Evolutionary conservation across 2,888 invertebrate genomes (phyloP).

Genomic region (Oconnorella tubifera): DNA sequence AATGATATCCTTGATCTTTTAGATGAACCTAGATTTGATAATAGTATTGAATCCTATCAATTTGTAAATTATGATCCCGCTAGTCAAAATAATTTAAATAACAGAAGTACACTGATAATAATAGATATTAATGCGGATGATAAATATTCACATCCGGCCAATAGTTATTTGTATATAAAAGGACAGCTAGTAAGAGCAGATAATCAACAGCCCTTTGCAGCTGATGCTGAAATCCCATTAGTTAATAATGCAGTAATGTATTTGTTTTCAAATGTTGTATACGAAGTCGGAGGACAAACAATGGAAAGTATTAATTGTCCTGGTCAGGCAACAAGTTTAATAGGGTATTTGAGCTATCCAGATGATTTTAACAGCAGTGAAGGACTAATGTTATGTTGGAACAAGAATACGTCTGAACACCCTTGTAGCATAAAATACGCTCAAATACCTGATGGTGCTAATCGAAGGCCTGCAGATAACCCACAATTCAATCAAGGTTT

Average conservation of each 20-base stretch:
- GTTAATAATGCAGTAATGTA: constrained; percentile 8
- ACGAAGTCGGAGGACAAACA: neutral
- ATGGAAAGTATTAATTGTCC: constrained; percentile 1
- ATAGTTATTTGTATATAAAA: constrained; percentile 3
- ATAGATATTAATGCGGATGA: constrained; percentile 4
- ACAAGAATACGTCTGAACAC: neutral
- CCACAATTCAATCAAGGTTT: constrained; percentile 3
- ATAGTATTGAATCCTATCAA: constrained; percentile 6
- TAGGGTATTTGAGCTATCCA: constrained; percentile 1
- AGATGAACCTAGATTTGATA: neutral
- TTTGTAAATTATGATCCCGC: neutral
- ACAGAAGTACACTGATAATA: neutral
- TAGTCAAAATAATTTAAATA: constrained; percentile 6
- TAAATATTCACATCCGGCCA: neutral
- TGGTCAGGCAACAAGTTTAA: neutral
- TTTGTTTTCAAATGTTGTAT: neutral
- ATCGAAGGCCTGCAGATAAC: neutral
- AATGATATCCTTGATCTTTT: constrained; percentile 1
- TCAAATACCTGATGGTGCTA: neutral
- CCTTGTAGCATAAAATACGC: neutral
- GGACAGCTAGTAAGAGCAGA: constrained; percentile 5
- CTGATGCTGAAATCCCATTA: constrained; percentile 1
- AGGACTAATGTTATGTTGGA: constrained; percentile 1
- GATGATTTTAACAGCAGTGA: neutral
- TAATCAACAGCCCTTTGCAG: neutral